Evolutionary conservation across 2,113 vertebrate species (phyloP), one percentile per base, ranked within the genome.

Genomic region (Mola mola): DNA sequence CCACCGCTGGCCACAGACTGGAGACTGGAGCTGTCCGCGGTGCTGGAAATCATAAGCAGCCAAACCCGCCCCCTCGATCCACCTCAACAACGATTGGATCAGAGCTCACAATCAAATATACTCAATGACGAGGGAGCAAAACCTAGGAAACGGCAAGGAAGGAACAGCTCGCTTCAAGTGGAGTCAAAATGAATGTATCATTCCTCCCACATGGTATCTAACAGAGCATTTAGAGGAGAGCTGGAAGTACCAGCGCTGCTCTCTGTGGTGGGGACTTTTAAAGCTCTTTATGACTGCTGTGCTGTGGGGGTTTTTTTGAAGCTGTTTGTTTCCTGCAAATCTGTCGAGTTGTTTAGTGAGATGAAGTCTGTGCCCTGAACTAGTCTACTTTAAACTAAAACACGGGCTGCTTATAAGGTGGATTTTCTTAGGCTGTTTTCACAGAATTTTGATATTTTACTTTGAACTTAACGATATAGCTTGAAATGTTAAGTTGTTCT

Each of bases 1-100:
- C n/a, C n/a, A n/a, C n/a, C 41, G 83, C 81, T 84, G 89, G 48
- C 53, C 65, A 59, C 66, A 76, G 15, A 68, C 72, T 49, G 46
- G 72, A 73, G 85, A 74, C 66, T 44, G 79, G 79, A 81, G 87
- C 89, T 90, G 86, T 87, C 89, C 89, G 80, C 55, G 88, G 90
- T 91, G 74, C 88, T 92, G 90, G 88, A 84, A 72, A 28, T 52
- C 71, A 58, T 31, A 25, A 55, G 21, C 61, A 70, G 58, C 33
- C 58, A 42, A 52, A 53, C 52, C 62, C 26, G 12, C 56, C 79
- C 61, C 64, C 72, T 57, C 22, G 37, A 6, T 66, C 37, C 42
- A 21, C 48, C 47, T 53, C 61, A 13, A 22, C 65, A 36, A 2
- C 17, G 81, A 88, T 87, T 90, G 90, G 87, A 26, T 73, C 43